Evolutionary conservation across 2,888 invertebrate genomes (phyloP).

Genomic region (Synanthedon tipuliformis): DNA sequence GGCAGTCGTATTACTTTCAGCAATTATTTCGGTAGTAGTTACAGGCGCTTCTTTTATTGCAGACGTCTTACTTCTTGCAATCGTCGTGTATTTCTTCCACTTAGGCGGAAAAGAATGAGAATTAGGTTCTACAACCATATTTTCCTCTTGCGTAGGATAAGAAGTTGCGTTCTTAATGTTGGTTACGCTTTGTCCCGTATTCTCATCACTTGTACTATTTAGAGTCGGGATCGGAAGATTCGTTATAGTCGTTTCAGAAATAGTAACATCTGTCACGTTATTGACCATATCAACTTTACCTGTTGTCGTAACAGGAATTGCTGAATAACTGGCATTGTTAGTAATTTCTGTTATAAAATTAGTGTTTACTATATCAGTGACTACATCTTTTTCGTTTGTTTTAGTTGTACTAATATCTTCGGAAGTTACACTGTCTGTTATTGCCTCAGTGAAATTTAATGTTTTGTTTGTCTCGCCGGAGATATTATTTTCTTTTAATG

Average conservation of each 20-base stretch:
- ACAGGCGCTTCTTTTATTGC: conserved; percentile 10
- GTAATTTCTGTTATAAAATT: neutral
- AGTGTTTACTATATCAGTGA: neutral
- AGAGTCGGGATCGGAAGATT: neutral
- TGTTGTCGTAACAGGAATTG: neutral
- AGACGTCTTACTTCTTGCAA: conserved; percentile 19
- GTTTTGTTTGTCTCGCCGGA: neutral
- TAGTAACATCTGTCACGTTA: neutral
- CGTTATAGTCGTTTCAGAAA: neutral
- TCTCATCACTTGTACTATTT: neutral
- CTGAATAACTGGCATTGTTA: conserved; percentile 1
- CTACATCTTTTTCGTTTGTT: neutral
- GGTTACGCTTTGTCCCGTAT: neutral
- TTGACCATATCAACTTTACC: neutral
- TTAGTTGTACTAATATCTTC: neutral
- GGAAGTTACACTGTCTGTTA: neutral
- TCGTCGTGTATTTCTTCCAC: conserved; percentile 13
- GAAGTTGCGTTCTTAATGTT: neutral
- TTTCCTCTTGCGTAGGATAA: neutral
- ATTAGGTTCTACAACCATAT: neutral
- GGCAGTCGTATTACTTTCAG: conserved; percentile 13
- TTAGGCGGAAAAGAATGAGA: conserved; percentile 1
- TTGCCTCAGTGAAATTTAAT: neutral
- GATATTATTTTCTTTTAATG: neutral
- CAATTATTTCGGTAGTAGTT: conserved; percentile 11